Base-by-base conservation (phyloP, 2,113 vertebrate species). In the Dermatemys mawii region DNA sequence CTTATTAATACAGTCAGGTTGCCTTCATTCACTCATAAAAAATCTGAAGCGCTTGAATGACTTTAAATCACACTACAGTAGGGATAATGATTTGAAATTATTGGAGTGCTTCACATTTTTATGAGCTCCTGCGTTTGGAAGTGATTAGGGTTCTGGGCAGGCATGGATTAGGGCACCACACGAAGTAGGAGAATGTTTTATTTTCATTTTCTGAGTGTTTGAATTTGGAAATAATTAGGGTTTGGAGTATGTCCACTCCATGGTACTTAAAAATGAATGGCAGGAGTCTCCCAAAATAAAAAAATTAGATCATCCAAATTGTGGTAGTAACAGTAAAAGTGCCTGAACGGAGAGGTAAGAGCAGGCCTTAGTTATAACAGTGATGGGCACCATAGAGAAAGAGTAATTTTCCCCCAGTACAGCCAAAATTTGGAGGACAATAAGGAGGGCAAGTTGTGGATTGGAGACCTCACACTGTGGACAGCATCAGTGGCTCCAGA, bases 31-130 rank as follows among this genome's bases (percentile, higher is more conserved):
- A 82, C 90, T 79, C 75, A 93, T 90, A 67, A 95, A 97, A 94
- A 78, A 78, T 92, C 79, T 88, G 86, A 97, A 83, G 92, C 2
- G 13, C 85, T 95, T 83, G 90, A 97, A 87, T 60, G 90, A 89
- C 84, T 95, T 95, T 93, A 93, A 93, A 96, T 96, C 88, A 93
- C 48, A 67, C 76, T 57, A 38, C 80, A 54, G 84, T 88, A 89
- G 87, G 95, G 78, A 83, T 49, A 83, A 83, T 76, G 81, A 95
- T 91, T 94, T 94, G 94, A 93, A 96, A 96, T 95, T 78, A 95
- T 17, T 95, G 90, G 93, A 94, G 83, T 93, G 90, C 85, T 44
- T 93, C 86, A 75, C 89, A 93, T 94, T 95, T 95, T 94, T 93
- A 96, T 76, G 85, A 95, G 90, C 26, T 88, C 35, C 87, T 95